Base-by-base conservation (phyloP, 2,888 invertebrate species). In the Dicyrtomina minuta region DNA sequence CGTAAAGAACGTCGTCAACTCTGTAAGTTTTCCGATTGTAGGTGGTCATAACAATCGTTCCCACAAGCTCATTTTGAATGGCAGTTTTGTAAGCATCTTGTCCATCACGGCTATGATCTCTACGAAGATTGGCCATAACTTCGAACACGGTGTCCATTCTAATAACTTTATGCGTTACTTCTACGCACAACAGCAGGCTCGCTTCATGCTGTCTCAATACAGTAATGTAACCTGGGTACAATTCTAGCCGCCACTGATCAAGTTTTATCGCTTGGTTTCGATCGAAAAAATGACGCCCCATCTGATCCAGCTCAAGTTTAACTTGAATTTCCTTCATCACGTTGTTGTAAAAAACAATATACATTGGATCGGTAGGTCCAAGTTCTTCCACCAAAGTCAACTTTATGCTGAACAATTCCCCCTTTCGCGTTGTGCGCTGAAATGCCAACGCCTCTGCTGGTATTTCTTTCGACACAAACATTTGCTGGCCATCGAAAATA, bases 91-190 rank as follows among this genome's bases (percentile, higher is more conserved):
- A 26, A 13, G 10, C 22, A 33, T 24, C 10, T 33, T 27, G 5
- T 27, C 46, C 3, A 10, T 24, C 33, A n/a, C n/a, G n/a, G 5
- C n/a, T 1, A 33, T 33, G 33, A 6, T 33, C 2, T n/a, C 17
- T 8, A 26, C 51, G 51, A 46, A 59, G 26, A 3, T 26, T 26
- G 12, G 13, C 44, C 59, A 91, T 76, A 79, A 90, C 83, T 73
- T 89, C 86, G 0, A 88, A 83, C 0, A 91, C 86, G 0, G 88
- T 90, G 68, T 94, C 90, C 33, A 87, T 85, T 0, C 94, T 85
- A 83, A 95, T 87, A 0, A 94, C 89, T 83, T 95, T 95, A 79
- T 92, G 91, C 0, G 88, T 84, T 0, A 93, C 87, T 81, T 95
- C 94, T 0, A 88, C 85, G 60, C 90, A 90, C 84, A 96, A 84